A percentile compares a stretch with the other conserved stretches of the same genome.
phyloP scores from a whole-genome alignment of 2,797 vertebrate genomes.

The Syngnathus rostellatus region DNA sequence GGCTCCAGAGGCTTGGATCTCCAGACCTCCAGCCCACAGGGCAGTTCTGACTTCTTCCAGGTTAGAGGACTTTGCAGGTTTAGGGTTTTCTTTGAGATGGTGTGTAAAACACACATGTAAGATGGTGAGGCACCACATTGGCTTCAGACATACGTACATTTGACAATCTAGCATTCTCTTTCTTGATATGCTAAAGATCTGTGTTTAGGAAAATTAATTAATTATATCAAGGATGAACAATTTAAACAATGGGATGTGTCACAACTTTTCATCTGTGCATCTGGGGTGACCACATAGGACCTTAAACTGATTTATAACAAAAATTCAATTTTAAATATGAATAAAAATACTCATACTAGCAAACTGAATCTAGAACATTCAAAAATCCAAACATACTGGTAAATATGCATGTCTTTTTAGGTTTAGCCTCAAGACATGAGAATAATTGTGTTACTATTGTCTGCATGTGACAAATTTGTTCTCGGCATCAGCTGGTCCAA shows the following conservation, averaged over 20 bases:
- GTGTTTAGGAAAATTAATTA: not conserved
- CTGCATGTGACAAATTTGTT: constrained; percentile 26
- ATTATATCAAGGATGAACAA: not conserved
- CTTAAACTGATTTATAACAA: no score
- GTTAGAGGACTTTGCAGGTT: constrained; percentile 21
- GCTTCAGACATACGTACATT: not conserved
- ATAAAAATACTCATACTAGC: no score
- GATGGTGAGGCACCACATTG: not conserved
- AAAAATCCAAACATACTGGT: constrained; percentile 18
- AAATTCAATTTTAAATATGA: no score
- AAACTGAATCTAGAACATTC: constrained; percentile 16
- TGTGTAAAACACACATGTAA: constrained; percentile 9
- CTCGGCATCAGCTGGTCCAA: constrained; percentile 31
- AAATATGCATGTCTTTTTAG: constrained; percentile 16
- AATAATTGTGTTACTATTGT: constrained; percentile 19
- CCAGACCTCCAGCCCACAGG: constrained; percentile 18
- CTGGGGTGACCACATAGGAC: no score
- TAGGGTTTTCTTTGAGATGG: constrained; percentile 19
- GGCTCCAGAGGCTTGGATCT: constrained; percentile 25
- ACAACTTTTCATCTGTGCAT: no score
- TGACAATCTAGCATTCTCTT: not conserved
- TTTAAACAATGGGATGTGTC: no score
- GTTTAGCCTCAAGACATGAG: constrained; percentile 7
- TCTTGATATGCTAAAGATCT: not conserved
- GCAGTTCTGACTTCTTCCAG: constrained; percentile 12